These are phyloP conservation scores for Riparia riparia DNA, from an alignment of 2,113 vertebrate species.

Conservation along the genomic window DNA sequence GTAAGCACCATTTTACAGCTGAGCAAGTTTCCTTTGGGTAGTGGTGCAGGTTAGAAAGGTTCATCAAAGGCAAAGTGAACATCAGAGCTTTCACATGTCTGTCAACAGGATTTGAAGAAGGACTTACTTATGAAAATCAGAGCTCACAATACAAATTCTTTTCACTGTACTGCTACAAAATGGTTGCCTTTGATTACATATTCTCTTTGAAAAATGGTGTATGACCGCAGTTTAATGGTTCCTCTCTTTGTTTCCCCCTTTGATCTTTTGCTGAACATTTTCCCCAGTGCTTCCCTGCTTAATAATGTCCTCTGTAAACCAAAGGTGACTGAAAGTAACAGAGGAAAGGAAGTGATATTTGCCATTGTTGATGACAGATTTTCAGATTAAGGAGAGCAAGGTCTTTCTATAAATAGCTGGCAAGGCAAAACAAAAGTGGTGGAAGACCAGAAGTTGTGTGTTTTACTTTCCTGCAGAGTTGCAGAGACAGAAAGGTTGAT, in stretches of 20 bases:
- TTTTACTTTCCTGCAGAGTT: not conserved
- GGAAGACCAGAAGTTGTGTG: not conserved
- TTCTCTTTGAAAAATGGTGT: conserved; percentile 37
- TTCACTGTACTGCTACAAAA: not conserved
- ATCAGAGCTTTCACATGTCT: not conserved
- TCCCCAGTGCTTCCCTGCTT: not conserved
- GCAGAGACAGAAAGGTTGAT: not conserved
- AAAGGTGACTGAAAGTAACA: conserved; percentile 29
- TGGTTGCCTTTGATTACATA: conserved; percentile 16
- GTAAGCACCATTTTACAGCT: not conserved
- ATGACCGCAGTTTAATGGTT: conserved; percentile 4
- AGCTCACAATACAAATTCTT: not conserved
- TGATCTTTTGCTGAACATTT: conserved; percentile 27
- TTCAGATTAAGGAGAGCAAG: not conserved
- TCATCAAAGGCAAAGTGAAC: not conserved
- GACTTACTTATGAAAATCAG: not conserved
- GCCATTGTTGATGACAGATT: conserved; percentile 14
- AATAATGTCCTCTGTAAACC: conserved; percentile 26
- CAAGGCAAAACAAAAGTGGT: not conserved
- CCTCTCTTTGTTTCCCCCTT: not conserved
- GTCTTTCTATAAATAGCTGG: not conserved
- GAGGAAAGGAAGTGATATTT: conserved; percentile 23
- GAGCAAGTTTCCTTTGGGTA: not conserved
- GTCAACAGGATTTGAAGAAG: not conserved
- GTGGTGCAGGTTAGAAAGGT: not conserved